Evolutionary conservation across 2,113 vertebrate species (phyloP).

Genomic region (Megaceryle torquata): DNA sequence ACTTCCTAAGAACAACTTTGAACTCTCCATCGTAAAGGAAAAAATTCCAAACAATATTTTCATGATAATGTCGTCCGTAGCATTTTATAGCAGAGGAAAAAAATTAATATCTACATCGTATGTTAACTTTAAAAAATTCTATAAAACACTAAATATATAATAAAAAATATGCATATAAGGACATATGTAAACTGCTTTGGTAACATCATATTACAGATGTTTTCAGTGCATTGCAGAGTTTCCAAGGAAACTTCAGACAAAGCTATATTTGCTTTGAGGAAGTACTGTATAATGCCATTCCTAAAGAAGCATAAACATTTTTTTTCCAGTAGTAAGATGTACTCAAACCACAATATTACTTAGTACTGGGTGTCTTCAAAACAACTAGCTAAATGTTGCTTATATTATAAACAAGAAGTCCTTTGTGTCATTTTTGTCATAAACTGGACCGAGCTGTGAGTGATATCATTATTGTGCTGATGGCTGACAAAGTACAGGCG

Average conservation of each 20-base stretch:
- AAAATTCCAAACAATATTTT: slow-evolving; percentile 70
- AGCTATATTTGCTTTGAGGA: slow-evolving; percentile 79
- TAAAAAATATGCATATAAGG: slow-evolving; percentile 99
- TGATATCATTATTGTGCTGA: slow-evolving; percentile 95
- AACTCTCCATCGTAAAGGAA: slow-evolving; percentile 55
- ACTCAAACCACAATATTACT: slow-evolving; percentile 79
- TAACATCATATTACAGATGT: slow-evolving; percentile 95
- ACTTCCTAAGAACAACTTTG: slow-evolving; percentile 5
- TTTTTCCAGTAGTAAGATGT: slow-evolving; percentile 78
- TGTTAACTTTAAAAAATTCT: slow-evolving; percentile 88
- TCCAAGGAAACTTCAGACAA: slow-evolving; percentile 79
- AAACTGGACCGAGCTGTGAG: slow-evolving; percentile 98
- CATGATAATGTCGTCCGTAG: slow-evolving; percentile 72
- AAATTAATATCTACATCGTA: slow-evolving; percentile 81
- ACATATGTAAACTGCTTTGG: slow-evolving; percentile 99
- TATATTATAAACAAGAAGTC: slow-evolving; percentile 80
- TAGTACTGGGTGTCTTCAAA: slow-evolving; percentile 79
- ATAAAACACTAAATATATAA: slow-evolving; percentile 96
- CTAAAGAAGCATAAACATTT: slow-evolving; percentile 83
- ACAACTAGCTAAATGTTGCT: slow-evolving; percentile 85
- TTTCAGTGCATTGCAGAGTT: slow-evolving; percentile 85
- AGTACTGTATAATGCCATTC: slow-evolving; percentile 80
- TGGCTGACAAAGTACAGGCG: slow-evolving; percentile 92
- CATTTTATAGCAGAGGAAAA: slow-evolving; percentile 78
- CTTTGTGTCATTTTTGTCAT: slow-evolving; percentile 81